Evolutionary conservation across 2,113 vertebrate species (phyloP).

Genomic region (Xenopus tropicalis): DNA sequence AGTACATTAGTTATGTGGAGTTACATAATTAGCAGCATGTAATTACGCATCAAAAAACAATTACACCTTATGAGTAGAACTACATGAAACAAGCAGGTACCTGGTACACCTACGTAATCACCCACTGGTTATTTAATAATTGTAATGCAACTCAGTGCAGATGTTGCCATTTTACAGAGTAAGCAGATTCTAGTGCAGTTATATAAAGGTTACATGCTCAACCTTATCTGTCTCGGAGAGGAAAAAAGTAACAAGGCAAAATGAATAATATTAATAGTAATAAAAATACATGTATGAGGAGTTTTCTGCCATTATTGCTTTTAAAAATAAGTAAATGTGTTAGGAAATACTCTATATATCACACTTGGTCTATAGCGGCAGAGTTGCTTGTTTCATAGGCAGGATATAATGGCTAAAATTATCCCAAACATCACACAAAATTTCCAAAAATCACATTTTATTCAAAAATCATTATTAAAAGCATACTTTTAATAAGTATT

Average conservation of each 20-base stretch:
- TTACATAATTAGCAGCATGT: slow-evolving; percentile 15
- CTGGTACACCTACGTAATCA: slow-evolving; percentile 29
- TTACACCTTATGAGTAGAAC: slow-evolving; percentile 10
- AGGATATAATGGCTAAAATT: no score
- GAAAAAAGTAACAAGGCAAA: neutral
- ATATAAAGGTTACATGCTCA: slow-evolving; percentile 14
- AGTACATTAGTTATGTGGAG: neutral
- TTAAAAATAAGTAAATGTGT: no score
- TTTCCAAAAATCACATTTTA: no score
- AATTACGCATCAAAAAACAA: slow-evolving; percentile 31
- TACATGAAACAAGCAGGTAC: slow-evolving; percentile 20
- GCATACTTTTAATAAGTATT: no score
- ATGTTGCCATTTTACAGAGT: slow-evolving; percentile 33
- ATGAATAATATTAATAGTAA: no score
- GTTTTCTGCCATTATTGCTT: no score
- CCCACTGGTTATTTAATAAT: slow-evolving; percentile 33
- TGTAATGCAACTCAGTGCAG: slow-evolving; percentile 33
- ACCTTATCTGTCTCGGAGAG: slow-evolving; percentile 1
- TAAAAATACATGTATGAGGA: no score
- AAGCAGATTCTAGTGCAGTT: slow-evolving; percentile 40
- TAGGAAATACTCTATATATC: no score
- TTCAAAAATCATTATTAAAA: no score
- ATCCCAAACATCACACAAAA: no score
- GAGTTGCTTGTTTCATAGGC: no score
- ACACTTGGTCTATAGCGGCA: no score